These are phyloP conservation scores for Drosophila cardini DNA, from an alignment of 1,140 invertebrate genomes.

Conservation along the genomic window DNA sequence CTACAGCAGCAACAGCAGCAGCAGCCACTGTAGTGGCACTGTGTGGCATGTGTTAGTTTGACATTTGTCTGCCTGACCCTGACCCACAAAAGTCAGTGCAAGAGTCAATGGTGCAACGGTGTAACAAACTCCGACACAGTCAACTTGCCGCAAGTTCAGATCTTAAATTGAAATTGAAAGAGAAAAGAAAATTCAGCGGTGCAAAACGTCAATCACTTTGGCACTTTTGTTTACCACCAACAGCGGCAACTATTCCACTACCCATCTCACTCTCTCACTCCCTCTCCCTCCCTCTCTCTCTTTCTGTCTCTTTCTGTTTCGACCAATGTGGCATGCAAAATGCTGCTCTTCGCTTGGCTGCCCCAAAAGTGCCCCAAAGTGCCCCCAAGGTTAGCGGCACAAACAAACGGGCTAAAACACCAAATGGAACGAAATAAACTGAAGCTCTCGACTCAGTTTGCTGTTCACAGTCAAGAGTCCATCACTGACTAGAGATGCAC, in stretches of 20 bases:
- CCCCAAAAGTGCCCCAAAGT: conserved; percentile 57
- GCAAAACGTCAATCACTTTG: conserved; percentile 68
- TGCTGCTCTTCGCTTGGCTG: conserved; percentile 51
- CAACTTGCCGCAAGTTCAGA: conserved; percentile 35
- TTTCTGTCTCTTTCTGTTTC: conserved; percentile 10
- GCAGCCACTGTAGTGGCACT: conserved; percentile 7
- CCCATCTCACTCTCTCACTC: too few relatives aligned
- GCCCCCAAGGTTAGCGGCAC: conserved; percentile 79
- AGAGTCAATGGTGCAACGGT: not conserved
- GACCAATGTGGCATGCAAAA: conserved; percentile 59
- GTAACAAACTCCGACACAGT: conserved; percentile 5
- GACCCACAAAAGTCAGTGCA: conserved; percentile 69
- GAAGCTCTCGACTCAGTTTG: conserved; percentile 44
- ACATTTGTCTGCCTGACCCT: conserved; percentile 78
- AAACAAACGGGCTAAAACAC: conserved; percentile 69
- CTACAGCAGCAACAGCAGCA: conserved; percentile 5
- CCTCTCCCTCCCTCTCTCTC: too few relatives aligned
- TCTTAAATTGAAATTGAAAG: conserved; percentile 58
- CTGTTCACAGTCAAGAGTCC: conserved; percentile 8
- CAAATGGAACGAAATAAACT: conserved; percentile 69
- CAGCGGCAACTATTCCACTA: not conserved
- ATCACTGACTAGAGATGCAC: conserved; percentile 7
- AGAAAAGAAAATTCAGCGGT: conserved; percentile 57
- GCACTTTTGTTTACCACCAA: conserved; percentile 49
- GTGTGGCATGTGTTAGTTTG: conserved; percentile 55